phyloP scores from a whole-genome alignment of 1,140 invertebrate species.

The Campoletis sonorensis region DNA sequence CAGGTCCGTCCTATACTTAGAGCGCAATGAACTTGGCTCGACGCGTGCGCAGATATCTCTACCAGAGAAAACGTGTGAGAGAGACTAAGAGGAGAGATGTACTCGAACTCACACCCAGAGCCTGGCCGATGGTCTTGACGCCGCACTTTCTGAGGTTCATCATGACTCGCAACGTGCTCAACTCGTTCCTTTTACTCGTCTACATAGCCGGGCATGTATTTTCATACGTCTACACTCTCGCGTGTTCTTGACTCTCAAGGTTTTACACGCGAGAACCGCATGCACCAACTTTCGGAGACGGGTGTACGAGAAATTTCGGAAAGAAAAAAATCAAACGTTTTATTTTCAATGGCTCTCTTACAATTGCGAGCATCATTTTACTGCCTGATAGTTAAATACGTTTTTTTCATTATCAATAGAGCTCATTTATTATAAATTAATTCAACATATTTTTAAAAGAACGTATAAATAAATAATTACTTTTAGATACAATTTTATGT shows the following conservation, averaged over 20 bases:
- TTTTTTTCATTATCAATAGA: no score
- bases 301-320: no score
- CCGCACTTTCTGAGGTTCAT: conserved; percentile 2
- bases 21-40: conserved; percentile 65
- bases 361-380: no score
- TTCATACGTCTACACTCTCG: background rate
- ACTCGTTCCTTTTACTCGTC: background rate
- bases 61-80: conserved; percentile 43
- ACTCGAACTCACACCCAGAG: conserved; percentile 35
- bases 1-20: conserved; percentile 55
- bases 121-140: background rate
- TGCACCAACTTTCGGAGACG: background rate
- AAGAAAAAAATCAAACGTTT: no score
- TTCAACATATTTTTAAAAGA: no score
- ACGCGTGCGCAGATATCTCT: conserved; percentile 32
- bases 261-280: background rate
- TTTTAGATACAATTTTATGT: no score
- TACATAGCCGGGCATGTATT: background rate
- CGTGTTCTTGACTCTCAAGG: conserved; percentile 4
- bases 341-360: no score
- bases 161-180: conserved; percentile 10
- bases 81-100: background rate
- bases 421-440: no score
- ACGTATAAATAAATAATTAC: no score
- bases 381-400: no score